A percentile compares a stretch with the other conserved stretches of the same genome.
Conservation (phyloP, 2,797 vertebrate species). For the Peromyscus eremicus region DNA sequence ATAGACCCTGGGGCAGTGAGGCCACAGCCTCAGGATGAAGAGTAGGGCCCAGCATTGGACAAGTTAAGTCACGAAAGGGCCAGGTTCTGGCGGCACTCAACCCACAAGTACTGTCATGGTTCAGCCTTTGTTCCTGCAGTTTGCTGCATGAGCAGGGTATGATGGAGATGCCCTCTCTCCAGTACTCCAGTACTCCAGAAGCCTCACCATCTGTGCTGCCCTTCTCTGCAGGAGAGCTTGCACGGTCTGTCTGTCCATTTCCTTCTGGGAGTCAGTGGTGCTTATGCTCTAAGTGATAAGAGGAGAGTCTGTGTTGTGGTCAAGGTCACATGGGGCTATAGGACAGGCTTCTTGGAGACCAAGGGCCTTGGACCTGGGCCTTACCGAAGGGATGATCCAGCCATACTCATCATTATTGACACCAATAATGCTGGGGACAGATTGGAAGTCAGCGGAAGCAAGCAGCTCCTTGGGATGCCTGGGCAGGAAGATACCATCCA, state of each 20-base stretch:
- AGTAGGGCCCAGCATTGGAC: neutral
- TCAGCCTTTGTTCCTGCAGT: neutral
- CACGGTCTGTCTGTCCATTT: conserved; percentile 72
- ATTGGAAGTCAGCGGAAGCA: conserved; percentile 78
- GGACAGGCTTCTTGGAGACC: neutral
- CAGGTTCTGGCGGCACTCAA: neutral
- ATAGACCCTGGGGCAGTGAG: neutral
- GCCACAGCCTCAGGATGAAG: neutral
- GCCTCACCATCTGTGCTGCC: neutral
- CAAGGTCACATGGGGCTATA: too few relatives aligned
- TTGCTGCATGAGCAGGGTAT: neutral
- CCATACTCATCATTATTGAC: conserved; percentile 86
- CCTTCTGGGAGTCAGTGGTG: conserved; percentile 41
- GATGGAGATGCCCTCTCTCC: neutral
- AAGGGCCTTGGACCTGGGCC: neutral
- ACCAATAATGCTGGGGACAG: conserved; percentile 84
- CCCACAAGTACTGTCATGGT: neutral
- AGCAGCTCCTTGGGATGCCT: conserved; percentile 82
- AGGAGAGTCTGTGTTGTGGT: neutral
- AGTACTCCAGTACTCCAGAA: neutral
- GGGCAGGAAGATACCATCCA: conserved; percentile 86
- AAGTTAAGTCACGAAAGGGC: neutral
- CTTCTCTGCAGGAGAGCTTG: conserved; percentile 36
- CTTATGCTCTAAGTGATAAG: conserved; percentile 60
- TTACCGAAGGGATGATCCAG: conserved; percentile 85